These are phyloP conservation scores for Rhynchopsitta pachyrhyncha DNA, from an alignment of 2,113 vertebrate species.

Conservation along the genomic window DNA sequence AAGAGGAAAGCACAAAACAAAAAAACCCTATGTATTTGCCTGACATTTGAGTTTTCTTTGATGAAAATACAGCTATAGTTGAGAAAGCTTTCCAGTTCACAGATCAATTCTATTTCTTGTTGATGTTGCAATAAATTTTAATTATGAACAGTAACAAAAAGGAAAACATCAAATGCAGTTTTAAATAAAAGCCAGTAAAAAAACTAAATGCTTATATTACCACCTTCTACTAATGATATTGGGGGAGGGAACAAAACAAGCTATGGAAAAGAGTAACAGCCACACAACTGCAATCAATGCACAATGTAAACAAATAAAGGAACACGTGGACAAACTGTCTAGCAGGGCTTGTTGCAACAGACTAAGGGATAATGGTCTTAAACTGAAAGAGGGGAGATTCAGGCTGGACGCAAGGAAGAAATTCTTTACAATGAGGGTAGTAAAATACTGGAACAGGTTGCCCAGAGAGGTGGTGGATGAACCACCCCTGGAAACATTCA, in stretches of 20 bases:
- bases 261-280: neutral
- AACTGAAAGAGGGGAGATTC: neutral
- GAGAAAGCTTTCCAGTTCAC: neutral
- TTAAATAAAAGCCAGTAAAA: neutral
- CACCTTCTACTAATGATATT: neutral
- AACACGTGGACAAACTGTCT: neutral
- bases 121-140: neutral
- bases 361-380: neutral
- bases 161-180: neutral
- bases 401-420: neutral
- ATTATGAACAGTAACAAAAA: neutral
- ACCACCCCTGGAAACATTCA: neutral
- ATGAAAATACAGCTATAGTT: neutral
- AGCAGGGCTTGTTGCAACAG: neutral
- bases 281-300: neutral
- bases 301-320: neutral
- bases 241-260: fast-evolving
- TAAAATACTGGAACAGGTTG: neutral
- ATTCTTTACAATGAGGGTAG: neutral
- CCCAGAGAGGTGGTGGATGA: too few species aligned
- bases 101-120: neutral
- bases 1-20: neutral
- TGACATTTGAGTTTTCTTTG: neutral
- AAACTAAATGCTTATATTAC: neutral
- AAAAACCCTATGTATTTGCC: neutral